These are phyloP conservation scores for Orientallactaga sibirica DNA, from an alignment of 2,797 vertebrate species.

Conservation along the genomic window DNA sequence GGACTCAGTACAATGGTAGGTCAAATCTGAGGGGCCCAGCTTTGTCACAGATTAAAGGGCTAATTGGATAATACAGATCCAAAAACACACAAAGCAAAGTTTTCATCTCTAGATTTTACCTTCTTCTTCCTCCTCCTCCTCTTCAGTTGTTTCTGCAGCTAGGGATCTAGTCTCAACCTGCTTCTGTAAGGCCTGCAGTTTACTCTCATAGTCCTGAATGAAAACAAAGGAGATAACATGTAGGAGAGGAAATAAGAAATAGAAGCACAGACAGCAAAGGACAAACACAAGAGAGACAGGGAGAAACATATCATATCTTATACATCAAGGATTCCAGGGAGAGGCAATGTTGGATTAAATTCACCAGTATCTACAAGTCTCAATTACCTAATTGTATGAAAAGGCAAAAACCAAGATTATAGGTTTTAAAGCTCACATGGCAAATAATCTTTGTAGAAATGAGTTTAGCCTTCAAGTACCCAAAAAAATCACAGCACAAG, in stretches of 20 bases:
- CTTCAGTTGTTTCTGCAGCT: slow-evolving; percentile 96
- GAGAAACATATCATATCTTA: not conserved
- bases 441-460: not conserved
- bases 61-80: not conserved
- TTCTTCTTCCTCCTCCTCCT: slow-evolving; percentile 96
- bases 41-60: not conserved
- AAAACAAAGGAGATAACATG: slow-evolving; percentile 86
- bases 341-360: not conserved
- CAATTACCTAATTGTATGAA: not conserved
- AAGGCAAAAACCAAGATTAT: not conserved
- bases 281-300: not conserved
- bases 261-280: not conserved
- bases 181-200: slow-evolving; percentile 98
- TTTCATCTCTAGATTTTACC: slow-evolving; percentile 80
- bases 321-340: not conserved
- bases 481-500: not conserved
- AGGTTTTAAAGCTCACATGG: not conserved
- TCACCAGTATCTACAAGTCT: not conserved
- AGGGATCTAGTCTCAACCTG: slow-evolving; percentile 98
- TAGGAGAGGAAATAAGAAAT: slow-evolving; percentile 84
- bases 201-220: slow-evolving; percentile 98
- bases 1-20: not conserved
- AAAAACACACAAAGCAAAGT: not conserved
- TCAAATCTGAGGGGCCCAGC: not conserved
- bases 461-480: slow-evolving; percentile 7